Base-by-base conservation (phyloP, 2,113 vertebrate genomes). In the Menura novaehollandiae region DNA sequence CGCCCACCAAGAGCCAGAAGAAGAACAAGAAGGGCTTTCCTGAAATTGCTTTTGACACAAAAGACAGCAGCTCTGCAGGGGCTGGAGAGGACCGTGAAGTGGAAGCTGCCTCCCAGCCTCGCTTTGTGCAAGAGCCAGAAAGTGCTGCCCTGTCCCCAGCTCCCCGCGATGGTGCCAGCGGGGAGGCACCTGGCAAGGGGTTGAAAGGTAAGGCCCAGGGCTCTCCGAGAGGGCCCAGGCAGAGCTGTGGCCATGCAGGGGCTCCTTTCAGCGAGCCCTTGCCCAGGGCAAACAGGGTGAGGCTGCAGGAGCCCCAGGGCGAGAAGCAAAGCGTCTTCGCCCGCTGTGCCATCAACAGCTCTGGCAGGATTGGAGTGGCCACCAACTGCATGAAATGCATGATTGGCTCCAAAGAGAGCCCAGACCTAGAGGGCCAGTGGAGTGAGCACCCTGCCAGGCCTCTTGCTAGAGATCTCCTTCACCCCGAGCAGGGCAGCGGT, bases 1-100 rank as follows among this genome's bases (percentile, higher is more conserved):
- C 99, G 10, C 99, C 99, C 56, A 98, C 99, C 97, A 99, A 99
- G 97, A 99, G 98, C 95, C 99, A 99, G 97, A 98, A 99, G 97
- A 99, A 99, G 75, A 96, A 95, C 97, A 98, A 98, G 96, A 99
- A 98, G 96, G 99, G 98, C 97, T 98, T 99, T 66, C 98, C 99
- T 1, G 99, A 99, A 97, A 98, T 99, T 79, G 97, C 97, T 94
- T 98, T 98, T 47, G 98, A 99, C 96, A 97, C 98, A 80, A 99
- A 98, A 98, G 99, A 99, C 95, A 93, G 92, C 95, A 98, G 99
- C 96, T 98, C 98, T 0, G 98, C 99, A 95, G 98, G 98, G 49
- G 98, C 98, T 28, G 97, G 97, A 53, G 98, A 98, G 91, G 99
- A 98, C 33, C 92, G 17, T 33, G 98, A 98, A 83, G 97, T 96